A percentile compares a stretch with the other conserved stretches of the same genome.
Evolutionary conservation across 2,797 vertebrate genomes (phyloP).

Genomic region (Argya squamiceps): DNA sequence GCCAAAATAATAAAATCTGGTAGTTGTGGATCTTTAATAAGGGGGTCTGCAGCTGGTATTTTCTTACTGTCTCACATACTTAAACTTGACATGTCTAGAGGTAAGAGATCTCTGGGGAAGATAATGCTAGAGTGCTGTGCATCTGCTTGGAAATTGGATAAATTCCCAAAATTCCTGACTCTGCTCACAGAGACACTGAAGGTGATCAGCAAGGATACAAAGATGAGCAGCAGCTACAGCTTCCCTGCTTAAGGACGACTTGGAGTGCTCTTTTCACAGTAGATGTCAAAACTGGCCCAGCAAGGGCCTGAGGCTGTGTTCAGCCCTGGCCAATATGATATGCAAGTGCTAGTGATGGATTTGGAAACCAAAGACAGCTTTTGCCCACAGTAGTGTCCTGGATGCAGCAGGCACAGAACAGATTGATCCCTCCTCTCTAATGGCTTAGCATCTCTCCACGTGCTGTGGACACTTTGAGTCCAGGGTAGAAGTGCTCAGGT

Average conservation of each 20-base stretch:
- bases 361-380: background rate
- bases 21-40: background rate
- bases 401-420: background rate
- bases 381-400: background rate
- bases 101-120: background rate
- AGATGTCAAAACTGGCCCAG: background rate
- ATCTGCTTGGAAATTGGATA: background rate
- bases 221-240: background rate
- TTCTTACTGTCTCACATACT: background rate
- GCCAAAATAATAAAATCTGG: background rate
- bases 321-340: too few relatives aligned
- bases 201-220: background rate
- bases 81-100: background rate
- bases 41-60: background rate
- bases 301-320: accelerated
- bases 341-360: background rate
- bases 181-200: background rate
- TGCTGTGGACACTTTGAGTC: background rate
- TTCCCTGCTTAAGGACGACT: background rate
- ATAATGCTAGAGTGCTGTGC: background rate
- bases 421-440: accelerated
- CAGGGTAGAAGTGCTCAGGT: background rate
- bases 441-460: background rate
- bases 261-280: background rate
- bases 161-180: background rate